A percentile compares a stretch with the other conserved stretches of the same genome.
Evolutionary conservation across 2,888 invertebrate genomes (phyloP).

Genomic region (Ptilodon capucinus): DNA sequence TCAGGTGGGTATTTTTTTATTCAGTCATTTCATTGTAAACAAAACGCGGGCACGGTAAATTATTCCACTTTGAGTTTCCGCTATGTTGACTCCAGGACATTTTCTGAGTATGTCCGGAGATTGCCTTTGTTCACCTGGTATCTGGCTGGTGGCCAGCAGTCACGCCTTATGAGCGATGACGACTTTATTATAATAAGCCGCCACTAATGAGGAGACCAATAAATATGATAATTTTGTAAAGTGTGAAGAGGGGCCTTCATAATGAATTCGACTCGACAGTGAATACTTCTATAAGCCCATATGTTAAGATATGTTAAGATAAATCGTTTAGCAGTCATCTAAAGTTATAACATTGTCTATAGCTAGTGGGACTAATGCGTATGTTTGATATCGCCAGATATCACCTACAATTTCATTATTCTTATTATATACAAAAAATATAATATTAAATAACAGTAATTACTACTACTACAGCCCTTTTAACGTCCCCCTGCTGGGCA

Average conservation of each 20-base stretch:
- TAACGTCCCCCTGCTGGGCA: no score
- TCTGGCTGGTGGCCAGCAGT: conserved; percentile 24
- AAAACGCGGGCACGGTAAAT: background rate
- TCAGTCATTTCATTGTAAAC: background rate
- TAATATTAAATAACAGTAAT: no score
- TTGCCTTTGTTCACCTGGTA: conserved; percentile 31
- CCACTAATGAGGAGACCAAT: background rate
- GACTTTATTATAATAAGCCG: conserved; percentile 8
- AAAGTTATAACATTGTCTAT: no score
- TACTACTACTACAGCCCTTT: no score
- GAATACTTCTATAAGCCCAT: background rate
- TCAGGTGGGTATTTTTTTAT: background rate
- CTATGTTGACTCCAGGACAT: conserved; percentile 14
- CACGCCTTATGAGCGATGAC: conserved; percentile 6
- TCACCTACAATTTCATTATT: no score
- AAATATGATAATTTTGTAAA: background rate
- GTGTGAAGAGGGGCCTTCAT: background rate
- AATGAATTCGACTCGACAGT: background rate
- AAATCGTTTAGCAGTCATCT: background rate
- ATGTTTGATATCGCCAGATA: no score
- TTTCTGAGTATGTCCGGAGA: conserved; percentile 16
- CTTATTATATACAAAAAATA: no score
- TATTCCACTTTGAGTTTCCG: conserved; percentile 28
- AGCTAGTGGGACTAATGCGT: no score
- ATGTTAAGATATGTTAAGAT: background rate